These are phyloP conservation scores for Pyrgus malvae DNA, from an alignment of 2,888 invertebrate species.

Conservation along the genomic window DNA sequence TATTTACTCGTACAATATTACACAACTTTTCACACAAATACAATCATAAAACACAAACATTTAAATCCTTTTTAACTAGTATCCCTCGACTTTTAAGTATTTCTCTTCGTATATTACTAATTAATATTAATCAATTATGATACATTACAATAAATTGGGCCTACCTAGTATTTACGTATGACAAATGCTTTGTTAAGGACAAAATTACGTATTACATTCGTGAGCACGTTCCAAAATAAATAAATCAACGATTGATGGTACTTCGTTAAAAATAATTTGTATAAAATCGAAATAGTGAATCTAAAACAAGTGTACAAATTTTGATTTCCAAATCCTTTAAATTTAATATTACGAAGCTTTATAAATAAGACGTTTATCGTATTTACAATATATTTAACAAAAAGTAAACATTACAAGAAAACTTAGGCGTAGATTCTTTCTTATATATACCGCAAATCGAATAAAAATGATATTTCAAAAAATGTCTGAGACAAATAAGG, in stretches of 20 bases:
- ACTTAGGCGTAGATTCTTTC: slow-evolving; percentile 66
- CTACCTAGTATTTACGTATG: slow-evolving; percentile 77
- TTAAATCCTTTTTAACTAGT: slow-evolving; percentile 70
- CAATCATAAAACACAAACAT: slow-evolving; percentile 79
- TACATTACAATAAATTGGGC: slow-evolving; percentile 79
- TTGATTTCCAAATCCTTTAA: slow-evolving; percentile 41
- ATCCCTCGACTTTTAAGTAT: slow-evolving; percentile 72
- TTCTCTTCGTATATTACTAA: slow-evolving; percentile 68
- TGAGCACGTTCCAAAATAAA: slow-evolving; percentile 70
- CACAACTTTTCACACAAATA: slow-evolving; percentile 75
- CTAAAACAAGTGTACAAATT: slow-evolving; percentile 63
- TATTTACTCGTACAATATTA: slow-evolving; percentile 62
- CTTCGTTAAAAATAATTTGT: slow-evolving; percentile 53
- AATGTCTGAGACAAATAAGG: slow-evolving; percentile 44
- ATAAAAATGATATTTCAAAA: slow-evolving; percentile 31
- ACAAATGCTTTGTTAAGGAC: slow-evolving; percentile 71
- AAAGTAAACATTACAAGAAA: slow-evolving; percentile 53
- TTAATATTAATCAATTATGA: slow-evolving; percentile 68
- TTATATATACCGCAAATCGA: slow-evolving; percentile 19
- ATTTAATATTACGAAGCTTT: slow-evolving; percentile 42
- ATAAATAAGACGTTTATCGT: slow-evolving; percentile 44
- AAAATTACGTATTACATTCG: slow-evolving; percentile 72
- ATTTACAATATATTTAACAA: slow-evolving; percentile 69
- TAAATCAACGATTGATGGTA: slow-evolving; percentile 60
- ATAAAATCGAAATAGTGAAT: slow-evolving; percentile 48